These are phyloP conservation scores for Lophius piscatorius DNA, from an alignment of 2,113 vertebrate species.

Conservation along the genomic window DNA sequence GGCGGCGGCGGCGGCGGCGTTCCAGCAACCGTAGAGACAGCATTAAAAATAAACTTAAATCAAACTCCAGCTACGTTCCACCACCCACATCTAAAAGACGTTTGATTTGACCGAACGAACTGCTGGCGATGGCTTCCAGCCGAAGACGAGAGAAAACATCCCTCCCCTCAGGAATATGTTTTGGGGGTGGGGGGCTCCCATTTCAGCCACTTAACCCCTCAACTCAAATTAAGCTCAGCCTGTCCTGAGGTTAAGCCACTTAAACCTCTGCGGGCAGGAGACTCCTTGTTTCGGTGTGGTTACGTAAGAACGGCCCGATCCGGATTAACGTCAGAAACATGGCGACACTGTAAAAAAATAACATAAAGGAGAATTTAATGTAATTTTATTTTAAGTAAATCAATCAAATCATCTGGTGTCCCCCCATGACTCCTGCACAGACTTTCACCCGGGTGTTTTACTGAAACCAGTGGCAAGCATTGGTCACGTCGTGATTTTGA, in stretches of 20 bases:
- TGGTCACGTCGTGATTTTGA: too few species aligned
- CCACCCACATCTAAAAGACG: neutral
- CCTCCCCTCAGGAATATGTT: constrained; percentile 18
- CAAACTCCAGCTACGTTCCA: constrained; percentile 9
- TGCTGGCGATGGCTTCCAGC: too few species aligned
- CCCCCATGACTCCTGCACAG: too few species aligned
- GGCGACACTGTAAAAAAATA: too few species aligned
- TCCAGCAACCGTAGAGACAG: constrained; percentile 8
- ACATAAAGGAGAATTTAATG: too few species aligned
- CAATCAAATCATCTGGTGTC: too few species aligned
- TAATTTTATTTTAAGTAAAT: too few species aligned
- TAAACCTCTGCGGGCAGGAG: constrained; percentile 24
- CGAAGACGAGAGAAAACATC: neutral
- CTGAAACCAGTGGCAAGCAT: too few species aligned
- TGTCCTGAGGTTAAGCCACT: constrained; percentile 40
- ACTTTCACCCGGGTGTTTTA: too few species aligned
- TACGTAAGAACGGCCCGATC: too few species aligned
- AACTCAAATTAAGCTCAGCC: constrained; percentile 38
- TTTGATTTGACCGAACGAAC: neutral
- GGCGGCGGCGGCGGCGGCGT: neutral
- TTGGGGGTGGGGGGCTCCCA: constrained; percentile 42
- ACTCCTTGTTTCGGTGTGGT: neutral
- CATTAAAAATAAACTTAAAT: constrained; percentile 25
- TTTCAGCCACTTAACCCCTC: constrained; percentile 56
- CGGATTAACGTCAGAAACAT: too few species aligned